Evolutionary conservation across 2,113 vertebrate species (phyloP), one percentile per base, ranked within the genome.

Genomic region (Sylvietta virens): DNA sequence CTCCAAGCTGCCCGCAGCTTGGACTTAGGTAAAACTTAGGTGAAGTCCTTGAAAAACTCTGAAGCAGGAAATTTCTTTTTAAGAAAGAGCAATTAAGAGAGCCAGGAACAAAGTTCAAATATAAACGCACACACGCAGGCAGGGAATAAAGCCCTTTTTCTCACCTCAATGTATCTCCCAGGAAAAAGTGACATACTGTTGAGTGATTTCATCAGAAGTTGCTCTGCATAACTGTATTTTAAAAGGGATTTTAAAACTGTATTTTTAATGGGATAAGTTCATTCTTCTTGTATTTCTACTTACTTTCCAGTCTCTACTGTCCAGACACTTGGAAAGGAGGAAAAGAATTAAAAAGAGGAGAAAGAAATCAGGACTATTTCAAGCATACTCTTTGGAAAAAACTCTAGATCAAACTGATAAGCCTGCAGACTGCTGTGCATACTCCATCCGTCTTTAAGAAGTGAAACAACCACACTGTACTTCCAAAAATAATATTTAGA

Each of bases 401-500:
- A n/a, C 30, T 57, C 45, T 78, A 95, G 90, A 88, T 96, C 11
- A 47, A 80, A 67, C 47, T 71, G 81, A 93, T 90, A 94, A 95
- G 40, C 30, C 60, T 70, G 19, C 58, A 88, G 66, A 76, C 74
- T 91, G 83, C 72, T 87, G 51, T 44, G 47, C 40, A 37, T 77
- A 81, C 51, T 92, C 90, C 51, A 83, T 86, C 79, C 54, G 60
- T 12, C 62, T 90, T 92, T 71, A 65, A 87, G 53, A 89, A 87
- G 24, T 81, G 27, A 61, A 93, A 88, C 27, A 44, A 74, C 28
- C 19, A 61, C 15, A 47, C 7, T 6, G 3, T 39, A 40, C 44
- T 88, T 96, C 85, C 85, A 94, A 94, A 92, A 95, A 92, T 44
- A 94, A 89, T 60, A 94, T 54, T 48, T 47, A 78, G 64, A 85